These are phyloP conservation scores for Dasysyrphus albostriatus DNA, from an alignment of 2,888 invertebrate species.

Conservation along the genomic window DNA sequence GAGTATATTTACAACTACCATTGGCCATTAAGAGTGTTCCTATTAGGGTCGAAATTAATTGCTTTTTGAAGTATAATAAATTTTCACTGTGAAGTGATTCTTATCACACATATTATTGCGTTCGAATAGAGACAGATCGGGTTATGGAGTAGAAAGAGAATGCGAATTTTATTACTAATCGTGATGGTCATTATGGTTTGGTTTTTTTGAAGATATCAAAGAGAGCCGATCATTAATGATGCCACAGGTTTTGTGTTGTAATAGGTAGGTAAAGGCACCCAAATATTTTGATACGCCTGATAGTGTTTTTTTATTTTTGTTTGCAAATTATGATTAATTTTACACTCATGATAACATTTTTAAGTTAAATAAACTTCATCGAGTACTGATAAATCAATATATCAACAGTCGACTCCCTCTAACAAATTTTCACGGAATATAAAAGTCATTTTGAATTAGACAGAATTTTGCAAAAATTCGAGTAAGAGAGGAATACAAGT, in stretches of 20 bases:
- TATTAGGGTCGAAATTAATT: conserved; percentile 73
- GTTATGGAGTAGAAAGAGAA: conserved; percentile 3
- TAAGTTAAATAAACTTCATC: no score
- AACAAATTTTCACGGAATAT: no score
- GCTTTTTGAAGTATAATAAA: conserved; percentile 65
- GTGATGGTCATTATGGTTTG: not conserved
- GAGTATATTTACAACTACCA: conserved; percentile 3
- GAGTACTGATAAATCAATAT: no score
- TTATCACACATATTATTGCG: conserved; percentile 54
- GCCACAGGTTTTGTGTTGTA: conserved; percentile 1
- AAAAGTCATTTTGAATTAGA: no score
- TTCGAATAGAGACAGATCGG: not conserved
- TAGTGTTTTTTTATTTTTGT: no score
- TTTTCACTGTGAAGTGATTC: conserved; percentile 60
- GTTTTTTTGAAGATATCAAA: conserved; percentile 20
- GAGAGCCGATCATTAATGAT: conserved; percentile 6
- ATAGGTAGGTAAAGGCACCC: not conserved
- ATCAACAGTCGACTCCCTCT: no score
- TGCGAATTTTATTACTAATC: conserved; percentile 45
- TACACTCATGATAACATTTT: no score
- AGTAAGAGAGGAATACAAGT: no score
- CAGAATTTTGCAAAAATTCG: no score
- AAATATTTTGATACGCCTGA: no score
- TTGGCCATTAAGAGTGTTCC: conserved; percentile 37
- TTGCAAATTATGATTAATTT: no score